Base-by-base conservation (phyloP, 2,888 invertebrate species). In the Acrobeloides nanus region DNA sequence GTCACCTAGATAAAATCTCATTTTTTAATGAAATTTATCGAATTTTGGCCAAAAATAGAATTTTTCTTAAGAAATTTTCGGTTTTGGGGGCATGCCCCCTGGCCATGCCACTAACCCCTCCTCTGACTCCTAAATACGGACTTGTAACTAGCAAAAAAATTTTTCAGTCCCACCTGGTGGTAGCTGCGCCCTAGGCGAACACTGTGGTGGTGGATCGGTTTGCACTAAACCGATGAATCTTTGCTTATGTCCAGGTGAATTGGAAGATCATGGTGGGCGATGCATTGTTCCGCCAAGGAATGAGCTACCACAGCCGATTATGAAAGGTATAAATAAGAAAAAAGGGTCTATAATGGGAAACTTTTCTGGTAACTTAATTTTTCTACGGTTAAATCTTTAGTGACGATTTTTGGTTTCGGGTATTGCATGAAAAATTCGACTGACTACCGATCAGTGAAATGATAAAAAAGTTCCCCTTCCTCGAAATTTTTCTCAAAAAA, bases 161-260 rank as follows among this genome's bases (percentile, higher is more conserved):
- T n/a, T 24, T 59, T 23, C 41, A 60, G 61, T 61, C 21, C 23
- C 48, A n/a, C 64, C 68, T 37, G 45, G 45, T 21, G 27, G 27
- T 57, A 60, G 62, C 12, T 71, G 71, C 43, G 57, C 59, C 23
- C 55, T 53, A 18, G 62, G 66, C 38, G 68, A 69, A 51, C 49
- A 61, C 46, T 71, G 71, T 51, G 51, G 54, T 5, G 72, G 71
- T 20, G 72, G 72, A 21, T 63, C 68, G 12, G 50, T 62, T 25
- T 71, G 71, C 46, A 59, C 65, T 21, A 57, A 57, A 38, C 64
- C 67, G 5, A 59, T 66, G 44, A 61, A 62, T 18, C 51, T 67
- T 21, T 70, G 70, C 48, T 59, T 70, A 24, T 70, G 70, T 53
- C 70, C 71, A 15, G 64, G 62, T 15, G 66, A 66, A 40, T 44